Percentiles rank a stretch among this genome's conserved stretches.
phyloP scores from a whole-genome alignment of 2,888 invertebrate genomes.

The Cyclophora albipunctata region DNA sequence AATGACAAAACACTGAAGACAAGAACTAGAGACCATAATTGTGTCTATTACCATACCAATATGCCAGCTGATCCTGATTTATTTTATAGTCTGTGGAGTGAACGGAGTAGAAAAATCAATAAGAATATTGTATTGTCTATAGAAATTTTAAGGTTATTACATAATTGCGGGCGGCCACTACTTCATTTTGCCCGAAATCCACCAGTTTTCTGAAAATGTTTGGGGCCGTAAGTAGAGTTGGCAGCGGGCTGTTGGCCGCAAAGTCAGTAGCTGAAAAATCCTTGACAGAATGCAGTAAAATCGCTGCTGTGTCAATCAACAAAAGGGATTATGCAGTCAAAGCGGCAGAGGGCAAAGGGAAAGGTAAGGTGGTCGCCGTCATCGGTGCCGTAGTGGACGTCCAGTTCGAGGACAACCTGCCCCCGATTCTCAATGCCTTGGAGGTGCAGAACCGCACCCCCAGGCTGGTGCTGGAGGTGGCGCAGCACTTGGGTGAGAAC shows the following conservation, averaged over 20 bases:
- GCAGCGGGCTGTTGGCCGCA: conserved; percentile 76
- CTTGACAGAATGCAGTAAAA: conserved; percentile 74
- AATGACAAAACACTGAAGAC: too few relatives aligned
- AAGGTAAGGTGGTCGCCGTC: conserved; percentile 91
- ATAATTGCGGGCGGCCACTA: conserved; percentile 56
- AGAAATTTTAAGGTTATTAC: conserved; percentile 49
- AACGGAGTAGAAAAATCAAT: too few relatives aligned
- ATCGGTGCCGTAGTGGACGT: conserved; percentile 99
- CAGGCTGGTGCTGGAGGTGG: conserved; percentile 87
- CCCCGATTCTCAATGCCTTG: conserved; percentile 95
- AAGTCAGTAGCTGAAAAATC: conserved; percentile 76
- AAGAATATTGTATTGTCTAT: conserved; percentile 7
- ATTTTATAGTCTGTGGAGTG: too few relatives aligned
- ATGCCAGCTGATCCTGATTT: too few relatives aligned
- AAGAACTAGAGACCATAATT: too few relatives aligned
- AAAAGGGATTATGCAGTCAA: conserved; percentile 63
- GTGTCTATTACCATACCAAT: too few relatives aligned
- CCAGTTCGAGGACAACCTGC: conserved; percentile 93
- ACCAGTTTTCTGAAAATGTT: conserved; percentile 67
- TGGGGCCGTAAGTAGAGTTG: conserved; percentile 76
- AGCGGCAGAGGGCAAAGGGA: conserved; percentile 34
- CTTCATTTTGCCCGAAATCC: conserved; percentile 38
- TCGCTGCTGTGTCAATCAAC: conserved; percentile 55
- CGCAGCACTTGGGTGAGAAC: conserved; percentile 94
- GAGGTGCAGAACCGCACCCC: conserved; percentile 92